phyloP scores from a whole-genome alignment of 2,888 invertebrate species.

The Drosophila kambysellisi region DNA sequence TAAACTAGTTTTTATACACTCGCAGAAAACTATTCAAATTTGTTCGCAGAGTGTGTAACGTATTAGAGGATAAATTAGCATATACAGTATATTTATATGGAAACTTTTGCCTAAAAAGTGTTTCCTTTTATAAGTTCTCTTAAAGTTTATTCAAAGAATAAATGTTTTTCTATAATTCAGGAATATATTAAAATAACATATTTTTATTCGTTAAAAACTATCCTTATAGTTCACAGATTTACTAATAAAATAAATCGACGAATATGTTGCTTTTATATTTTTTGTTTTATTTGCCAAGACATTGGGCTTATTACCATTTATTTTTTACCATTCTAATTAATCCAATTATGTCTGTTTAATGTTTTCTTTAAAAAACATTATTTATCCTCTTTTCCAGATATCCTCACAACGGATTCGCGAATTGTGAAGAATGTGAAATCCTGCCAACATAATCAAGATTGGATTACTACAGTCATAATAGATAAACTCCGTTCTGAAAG shows the following conservation, averaged over 20 bases:
- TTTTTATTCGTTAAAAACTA: neutral
- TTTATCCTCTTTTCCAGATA: neutral
- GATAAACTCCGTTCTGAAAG: neutral
- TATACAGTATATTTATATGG: neutral
- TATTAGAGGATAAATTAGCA: neutral
- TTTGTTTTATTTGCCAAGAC: no score
- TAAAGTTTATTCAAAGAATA: neutral
- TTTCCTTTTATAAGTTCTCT: neutral
- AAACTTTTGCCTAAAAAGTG: neutral
- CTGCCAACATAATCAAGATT: neutral
- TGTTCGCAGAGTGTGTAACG: neutral
- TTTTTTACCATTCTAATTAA: neutral
- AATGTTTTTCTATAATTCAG: neutral
- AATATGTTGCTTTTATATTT: neutral
- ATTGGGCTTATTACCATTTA: neutral
- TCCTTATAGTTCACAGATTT: neutral
- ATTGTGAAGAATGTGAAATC: neutral
- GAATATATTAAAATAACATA: neutral
- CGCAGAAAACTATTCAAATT: neutral
- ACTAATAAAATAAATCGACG: neutral
- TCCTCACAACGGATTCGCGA: no score
- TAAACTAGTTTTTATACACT: constrained; percentile 1
- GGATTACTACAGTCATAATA: neutral
- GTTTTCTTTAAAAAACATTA: neutral
- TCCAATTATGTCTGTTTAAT: neutral